Evolutionary conservation across 2,797 vertebrate genomes (phyloP).

Genomic region (Tolypeutes matacus): DNA sequence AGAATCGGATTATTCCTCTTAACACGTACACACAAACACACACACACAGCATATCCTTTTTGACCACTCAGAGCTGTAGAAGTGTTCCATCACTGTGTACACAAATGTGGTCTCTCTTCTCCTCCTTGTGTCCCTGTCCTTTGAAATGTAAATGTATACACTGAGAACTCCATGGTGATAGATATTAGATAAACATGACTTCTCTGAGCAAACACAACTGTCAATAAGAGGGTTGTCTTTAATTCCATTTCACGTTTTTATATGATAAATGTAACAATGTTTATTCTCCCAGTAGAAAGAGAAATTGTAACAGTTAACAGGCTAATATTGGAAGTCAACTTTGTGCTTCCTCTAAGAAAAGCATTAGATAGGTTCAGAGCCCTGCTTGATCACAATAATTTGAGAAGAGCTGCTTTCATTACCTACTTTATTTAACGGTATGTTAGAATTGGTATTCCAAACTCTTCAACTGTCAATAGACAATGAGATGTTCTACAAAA

Average conservation of each 20-base stretch:
- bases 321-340: neutral
- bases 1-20: constrained; percentile 22
- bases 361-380: constrained; percentile 37
- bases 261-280: neutral
- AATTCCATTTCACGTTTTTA: constrained; percentile 44
- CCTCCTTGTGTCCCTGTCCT: neutral
- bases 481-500: constrained; percentile 57
- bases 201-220: neutral
- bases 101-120: neutral
- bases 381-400: neutral
- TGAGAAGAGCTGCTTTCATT: constrained; percentile 29
- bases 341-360: neutral
- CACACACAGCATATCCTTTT: neutral
- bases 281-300: neutral
- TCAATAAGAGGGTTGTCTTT: neutral
- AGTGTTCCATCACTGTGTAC: neutral
- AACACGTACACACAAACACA: neutral
- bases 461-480: constrained; percentile 56
- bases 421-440: constrained; percentile 43
- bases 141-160: constrained; percentile 34
- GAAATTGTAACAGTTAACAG: neutral
- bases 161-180: constrained; percentile 22
- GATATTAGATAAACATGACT: neutral
- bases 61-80: neutral
- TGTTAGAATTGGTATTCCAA: constrained; percentile 53